Base-by-base conservation (phyloP, 1,140 invertebrate species). In the Planococcus citri region DNA sequence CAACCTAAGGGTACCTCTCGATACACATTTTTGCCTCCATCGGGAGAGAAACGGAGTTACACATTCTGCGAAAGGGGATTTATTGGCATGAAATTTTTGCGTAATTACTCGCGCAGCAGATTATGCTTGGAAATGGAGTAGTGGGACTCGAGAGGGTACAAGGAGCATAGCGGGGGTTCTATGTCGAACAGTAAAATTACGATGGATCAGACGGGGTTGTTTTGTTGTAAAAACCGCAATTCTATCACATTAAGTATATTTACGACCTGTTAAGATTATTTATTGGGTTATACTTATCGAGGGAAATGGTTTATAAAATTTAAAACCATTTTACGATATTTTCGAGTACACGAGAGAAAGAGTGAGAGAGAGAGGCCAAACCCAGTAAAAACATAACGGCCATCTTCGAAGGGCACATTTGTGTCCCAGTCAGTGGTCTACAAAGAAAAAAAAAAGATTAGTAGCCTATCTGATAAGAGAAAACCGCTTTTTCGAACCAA, bases 371-470 rank as follows among this genome's bases (percentile, higher is more conserved):
- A n/a, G n/a, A n/a, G n/a, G n/a, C n/a, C n/a, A n/a, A n/a, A 64
- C 3, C 22, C 1, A 64, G 60, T 24, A 64, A 64, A 64, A 64
- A 64, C 21, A 64, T 25, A 64, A 64, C 60, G 20, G 60, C 60
- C 60, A 64, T 64, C 60, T 64, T 64, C 25, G 41, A 64, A 27
- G 10, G n/a, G 21, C 60, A 9, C 20, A 27, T 64, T 64, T 64
- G 22, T 64, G 60, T 64, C 60, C 25, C 60, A 64, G 60, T 64
- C 60, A 64, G 60, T 25, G 60, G 60, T 64, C 60, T 64, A 64
- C 17, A 64, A 64, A 64, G 25, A 64, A 64, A 64, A n/a, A n/a
- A n/a, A n/a, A 64, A 64, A 64, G 60, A 27, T 64, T 64, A 64
- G 60, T 64, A 64, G 60, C 60, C 60, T 64, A 27, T 64, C 60